These are phyloP conservation scores for Macrotrachela quadricornifera DNA, from an alignment of 1,140 invertebrate species.

Conservation along the genomic window DNA sequence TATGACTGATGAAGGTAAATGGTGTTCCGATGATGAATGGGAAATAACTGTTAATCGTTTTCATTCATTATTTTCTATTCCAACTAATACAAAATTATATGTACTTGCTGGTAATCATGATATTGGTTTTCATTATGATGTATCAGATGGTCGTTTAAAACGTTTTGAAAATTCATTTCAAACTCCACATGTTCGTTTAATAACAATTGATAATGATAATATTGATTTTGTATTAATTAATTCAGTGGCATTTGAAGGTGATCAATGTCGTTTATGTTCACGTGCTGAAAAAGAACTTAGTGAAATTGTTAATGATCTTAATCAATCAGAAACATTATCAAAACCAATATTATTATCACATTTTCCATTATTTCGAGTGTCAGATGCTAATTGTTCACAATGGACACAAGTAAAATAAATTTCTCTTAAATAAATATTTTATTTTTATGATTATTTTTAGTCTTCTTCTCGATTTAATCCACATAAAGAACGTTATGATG, in stretches of 20 bases:
- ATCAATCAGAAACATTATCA: conserved; percentile 10
- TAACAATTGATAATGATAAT: neutral
- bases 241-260: conserved; percentile 85
- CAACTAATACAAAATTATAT: conserved; percentile 44
- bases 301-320: conserved; percentile 33
- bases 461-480: neutral
- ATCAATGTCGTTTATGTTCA: conserved; percentile 64
- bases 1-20: conserved; percentile 83
- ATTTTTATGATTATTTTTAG: neutral
- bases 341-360: conserved; percentile 42
- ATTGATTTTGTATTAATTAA: conserved; percentile 47
- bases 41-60: conserved; percentile 55
- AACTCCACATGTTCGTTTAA: neutral
- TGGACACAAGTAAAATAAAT: too few species aligned
- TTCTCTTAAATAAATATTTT: neutral
- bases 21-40: conserved; percentile 50
- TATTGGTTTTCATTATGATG: conserved; percentile 75
- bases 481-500: neutral
- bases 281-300: conserved; percentile 46
- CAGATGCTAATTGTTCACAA: conserved; percentile 37
- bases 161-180: neutral
- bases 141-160: conserved; percentile 33
- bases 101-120: conserved; percentile 84
- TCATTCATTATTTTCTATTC: conserved; percentile 51
- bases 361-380: conserved; percentile 70